These are phyloP conservation scores for Mesembrinibis cayennensis DNA, from an alignment of 2,113 vertebrate genomes.

Conservation along the genomic window DNA sequence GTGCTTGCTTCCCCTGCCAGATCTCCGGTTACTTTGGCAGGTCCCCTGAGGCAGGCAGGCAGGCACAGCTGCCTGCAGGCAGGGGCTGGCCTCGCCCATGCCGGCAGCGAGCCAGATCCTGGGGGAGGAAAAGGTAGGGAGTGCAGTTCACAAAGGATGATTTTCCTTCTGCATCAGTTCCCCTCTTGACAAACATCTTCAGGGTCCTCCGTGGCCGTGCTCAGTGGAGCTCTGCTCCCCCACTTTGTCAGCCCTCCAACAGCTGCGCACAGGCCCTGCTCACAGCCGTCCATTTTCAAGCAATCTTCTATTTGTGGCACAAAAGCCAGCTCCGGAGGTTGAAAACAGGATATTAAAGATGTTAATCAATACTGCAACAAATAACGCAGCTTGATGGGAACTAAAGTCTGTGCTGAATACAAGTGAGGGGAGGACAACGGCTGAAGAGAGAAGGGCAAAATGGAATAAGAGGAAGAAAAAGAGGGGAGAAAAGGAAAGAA, in stretches of 20 bases:
- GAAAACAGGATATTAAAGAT: slow-evolving; percentile 43
- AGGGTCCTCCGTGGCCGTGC: accelerated
- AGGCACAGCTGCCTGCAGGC: background rate
- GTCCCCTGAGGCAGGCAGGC: background rate
- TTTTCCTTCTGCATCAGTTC: background rate
- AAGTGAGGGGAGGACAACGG: background rate
- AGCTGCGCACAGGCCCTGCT: accelerated
- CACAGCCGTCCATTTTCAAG: accelerated
- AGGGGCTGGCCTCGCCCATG: background rate
- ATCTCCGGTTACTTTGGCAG: background rate
- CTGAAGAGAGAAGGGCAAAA: background rate
- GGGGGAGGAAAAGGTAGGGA: background rate
- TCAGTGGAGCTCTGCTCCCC: accelerated
- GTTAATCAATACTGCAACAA: background rate
- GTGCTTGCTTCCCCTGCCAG: background rate
- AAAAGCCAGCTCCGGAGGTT: background rate
- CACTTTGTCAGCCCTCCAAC: background rate
- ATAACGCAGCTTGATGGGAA: background rate
- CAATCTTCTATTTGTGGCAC: background rate
- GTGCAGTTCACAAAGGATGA: background rate
- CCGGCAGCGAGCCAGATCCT: background rate
- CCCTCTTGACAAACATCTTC: accelerated
- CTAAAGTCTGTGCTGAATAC: background rate
- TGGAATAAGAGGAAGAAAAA: background rate
- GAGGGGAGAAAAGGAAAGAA: background rate